Base-by-base conservation (phyloP, 2,888 invertebrate species). In the Hirtodrosophila duncani region DNA sequence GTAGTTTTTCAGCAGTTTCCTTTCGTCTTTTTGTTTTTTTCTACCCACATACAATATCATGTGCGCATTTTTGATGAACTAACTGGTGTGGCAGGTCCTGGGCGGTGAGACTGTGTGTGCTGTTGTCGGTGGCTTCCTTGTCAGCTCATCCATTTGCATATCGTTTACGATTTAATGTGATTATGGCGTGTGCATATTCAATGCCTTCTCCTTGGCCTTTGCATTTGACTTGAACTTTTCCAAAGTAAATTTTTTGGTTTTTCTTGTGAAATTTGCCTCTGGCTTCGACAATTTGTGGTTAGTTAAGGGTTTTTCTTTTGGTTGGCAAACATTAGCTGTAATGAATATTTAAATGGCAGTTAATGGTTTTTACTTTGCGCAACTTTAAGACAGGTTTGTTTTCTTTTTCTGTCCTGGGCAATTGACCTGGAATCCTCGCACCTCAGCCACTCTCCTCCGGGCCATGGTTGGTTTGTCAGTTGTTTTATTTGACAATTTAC, bases 121-220 rank as follows among this genome's bases (percentile, higher is more conserved):
- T 51, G 18, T 36, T 23, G 42, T 20, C 24, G 26, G 23, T 14
- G 42, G 66, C 70, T 78, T 72, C 78, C 74, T 63, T 66, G 81
- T 69, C 75, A 75, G 81, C 65, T 70, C 71, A 61, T 70, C 80
- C 80, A 77, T 77, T 77, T 81, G 81, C 77, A 77, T 77, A 77
- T 77, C 77, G 80, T 81, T 77, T 79, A 77, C 77, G 65, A 51
- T 77, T 77, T 81, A 81, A 77, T 77, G 77, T 81, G 77, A 77
- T 77, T 77, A 77, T 81, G 80, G 80, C 77, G 68, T 77, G 77
- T 81, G 77, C 81, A 77, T 77, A 77, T 62, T 71, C 59, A 68
- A 77, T 75, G 75, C 44, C 51, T 64, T 31, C 23, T 27, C 23
- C 21, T 23, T 20, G 6, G 16, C 26, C 7, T 37, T 39, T 46